Evolutionary conservation across 2,797 vertebrate genomes (phyloP).

Genomic region (Diceros bicornis): DNA sequence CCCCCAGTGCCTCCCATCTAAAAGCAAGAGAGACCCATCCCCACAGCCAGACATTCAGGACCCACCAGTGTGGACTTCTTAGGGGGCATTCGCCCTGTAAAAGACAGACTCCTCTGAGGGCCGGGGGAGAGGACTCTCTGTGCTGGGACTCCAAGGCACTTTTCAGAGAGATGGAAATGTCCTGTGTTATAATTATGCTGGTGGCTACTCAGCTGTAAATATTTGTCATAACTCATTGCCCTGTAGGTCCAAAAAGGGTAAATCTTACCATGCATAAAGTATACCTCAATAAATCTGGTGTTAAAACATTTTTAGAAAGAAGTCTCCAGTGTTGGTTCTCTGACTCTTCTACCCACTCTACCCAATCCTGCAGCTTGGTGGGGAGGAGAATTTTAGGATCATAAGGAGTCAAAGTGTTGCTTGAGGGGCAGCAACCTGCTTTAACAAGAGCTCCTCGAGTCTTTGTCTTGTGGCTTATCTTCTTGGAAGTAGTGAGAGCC

Average conservation of each 20-base stretch:
- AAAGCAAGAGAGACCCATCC: background rate
- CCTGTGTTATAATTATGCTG: background rate
- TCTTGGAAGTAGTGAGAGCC: background rate
- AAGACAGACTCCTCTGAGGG: background rate
- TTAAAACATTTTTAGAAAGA: background rate
- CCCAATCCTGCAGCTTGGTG: background rate
- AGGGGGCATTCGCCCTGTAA: background rate
- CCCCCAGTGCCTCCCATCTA: background rate
- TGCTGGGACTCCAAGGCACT: background rate
- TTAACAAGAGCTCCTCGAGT: background rate
- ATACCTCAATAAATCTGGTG: background rate
- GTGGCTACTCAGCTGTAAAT: background rate
- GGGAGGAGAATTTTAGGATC: background rate
- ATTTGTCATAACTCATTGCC: background rate
- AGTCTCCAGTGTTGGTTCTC: background rate
- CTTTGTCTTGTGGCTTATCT: background rate
- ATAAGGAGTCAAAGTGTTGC: background rate
- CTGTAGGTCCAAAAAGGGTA: background rate
- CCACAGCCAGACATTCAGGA: background rate
- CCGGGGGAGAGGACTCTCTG: background rate
- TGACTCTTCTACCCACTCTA: background rate
- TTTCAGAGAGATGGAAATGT: background rate
- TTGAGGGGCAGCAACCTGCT: background rate
- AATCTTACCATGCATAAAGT: background rate
- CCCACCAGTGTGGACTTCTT: background rate